Conservation (phyloP, 2,888 invertebrate genomes). For the Parnassius mnemosyne region DNA sequence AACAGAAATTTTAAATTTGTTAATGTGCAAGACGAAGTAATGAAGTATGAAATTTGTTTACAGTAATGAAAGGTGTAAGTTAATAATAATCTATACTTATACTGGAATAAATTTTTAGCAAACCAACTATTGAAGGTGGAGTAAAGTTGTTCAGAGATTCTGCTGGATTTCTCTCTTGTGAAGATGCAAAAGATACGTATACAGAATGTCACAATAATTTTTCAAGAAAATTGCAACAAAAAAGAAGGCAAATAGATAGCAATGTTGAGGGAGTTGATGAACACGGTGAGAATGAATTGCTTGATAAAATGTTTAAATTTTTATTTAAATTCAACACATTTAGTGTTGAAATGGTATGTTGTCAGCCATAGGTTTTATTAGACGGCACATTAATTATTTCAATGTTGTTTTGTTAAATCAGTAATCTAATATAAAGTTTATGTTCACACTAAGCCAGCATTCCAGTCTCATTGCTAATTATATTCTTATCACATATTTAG, state of each 20-base stretch:
- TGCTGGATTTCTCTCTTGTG: conserved; percentile 56
- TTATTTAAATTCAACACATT: no score
- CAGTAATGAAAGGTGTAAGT: not conserved
- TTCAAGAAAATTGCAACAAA: conserved; percentile 51
- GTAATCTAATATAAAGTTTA: no score
- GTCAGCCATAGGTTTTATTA: no score
- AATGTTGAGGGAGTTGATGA: conserved; percentile 35
- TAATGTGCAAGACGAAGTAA: conserved; percentile 41
- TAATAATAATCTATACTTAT: not conserved
- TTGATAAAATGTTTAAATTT: no score
- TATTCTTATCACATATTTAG: no score
- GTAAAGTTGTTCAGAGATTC: conserved; percentile 73
- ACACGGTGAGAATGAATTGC: conserved; percentile 41
- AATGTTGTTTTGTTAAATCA: no score
- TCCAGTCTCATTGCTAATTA: no score
- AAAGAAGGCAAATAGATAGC: conserved; percentile 40
- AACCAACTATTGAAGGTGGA: conserved; percentile 64
- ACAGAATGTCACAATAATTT: conserved; percentile 56
- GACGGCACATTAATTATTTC: no score
- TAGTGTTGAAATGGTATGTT: no score
- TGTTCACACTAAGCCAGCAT: no score
- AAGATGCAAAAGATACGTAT: conserved; percentile 53
- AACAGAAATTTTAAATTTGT: conserved; percentile 67
- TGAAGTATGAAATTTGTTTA: conserved; percentile 41
- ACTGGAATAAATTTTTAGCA: conserved; percentile 42